Evolutionary conservation across 2,797 vertebrate species (phyloP).

Genomic region (Denticeps clupeoides): DNA sequence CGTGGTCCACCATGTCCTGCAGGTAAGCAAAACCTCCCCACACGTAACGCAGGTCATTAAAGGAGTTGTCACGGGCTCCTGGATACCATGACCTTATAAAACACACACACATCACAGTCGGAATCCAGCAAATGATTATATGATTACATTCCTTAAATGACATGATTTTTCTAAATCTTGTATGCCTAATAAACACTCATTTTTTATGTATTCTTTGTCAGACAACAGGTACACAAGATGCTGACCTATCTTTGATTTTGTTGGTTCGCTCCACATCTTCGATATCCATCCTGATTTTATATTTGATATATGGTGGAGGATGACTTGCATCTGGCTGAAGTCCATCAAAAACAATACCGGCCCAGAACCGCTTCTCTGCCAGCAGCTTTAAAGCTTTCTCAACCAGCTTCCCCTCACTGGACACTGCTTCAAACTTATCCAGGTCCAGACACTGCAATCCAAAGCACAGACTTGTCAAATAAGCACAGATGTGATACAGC

Average conservation of each 20-base stretch:
- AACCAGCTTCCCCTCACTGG: conserved; percentile 69
- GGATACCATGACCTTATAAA: conserved; percentile 81
- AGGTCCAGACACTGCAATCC: conserved; percentile 79
- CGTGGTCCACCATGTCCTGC: conserved; percentile 87
- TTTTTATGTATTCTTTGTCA: no score
- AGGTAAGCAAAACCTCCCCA: conserved; percentile 92
- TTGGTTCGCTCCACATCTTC: conserved; percentile 79
- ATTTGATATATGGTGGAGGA: conserved; percentile 73
- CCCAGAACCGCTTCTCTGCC: conserved; percentile 78
- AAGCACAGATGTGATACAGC: neutral
- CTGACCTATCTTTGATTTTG: conserved; percentile 75
- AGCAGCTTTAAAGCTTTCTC: conserved; percentile 72
- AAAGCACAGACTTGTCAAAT: conserved; percentile 4
- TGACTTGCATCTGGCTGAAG: conserved; percentile 44
- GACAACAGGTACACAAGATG: no score
- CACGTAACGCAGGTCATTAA: conserved; percentile 83
- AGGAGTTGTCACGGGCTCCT: conserved; percentile 77
- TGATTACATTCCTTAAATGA: neutral
- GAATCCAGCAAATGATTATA: neutral
- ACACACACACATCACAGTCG: neutral
- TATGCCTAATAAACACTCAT: no score
- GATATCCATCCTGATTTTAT: conserved; percentile 94
- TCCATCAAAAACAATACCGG: conserved; percentile 77
- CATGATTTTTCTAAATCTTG: no score
- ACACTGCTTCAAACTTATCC: conserved; percentile 77